Base-by-base conservation (phyloP, 1,140 invertebrate genomes). In the Lordiphosa clarofinis region DNA sequence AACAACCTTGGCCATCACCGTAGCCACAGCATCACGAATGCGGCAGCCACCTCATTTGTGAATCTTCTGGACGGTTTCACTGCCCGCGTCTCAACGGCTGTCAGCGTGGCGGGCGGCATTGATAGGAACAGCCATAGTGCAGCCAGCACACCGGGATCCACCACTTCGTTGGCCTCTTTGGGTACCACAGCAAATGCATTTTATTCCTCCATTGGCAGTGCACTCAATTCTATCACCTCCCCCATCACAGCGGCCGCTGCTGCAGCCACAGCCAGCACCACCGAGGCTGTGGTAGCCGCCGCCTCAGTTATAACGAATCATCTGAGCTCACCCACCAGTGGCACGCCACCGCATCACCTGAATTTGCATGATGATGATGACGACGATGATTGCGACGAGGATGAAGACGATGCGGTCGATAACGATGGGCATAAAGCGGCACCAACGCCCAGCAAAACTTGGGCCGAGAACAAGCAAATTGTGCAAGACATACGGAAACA, bases 401-500 rank as follows among this genome's bases (percentile, higher is more conserved):
- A 81, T 10, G 86, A 88, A 24, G 86, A 88, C 50, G 86, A 86
- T 56, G 64, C 71, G n/a, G 73, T 87, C 2, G 78, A 82, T 31
- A 78, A 84, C 46, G 78, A 84, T 52, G 65, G 86, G 0, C 76
- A 88, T 43, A 70, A 84, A 15, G 73, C 81, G 1, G 86, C 87
- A 7, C 86, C 86, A 0, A 86, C 82, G 6, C 75, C 78, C 5
- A 90, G 89, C 53, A 92, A 91, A 52, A 92, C 93, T 38, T 98
- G 96, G 96, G 91, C 92, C 1, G 95, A 97, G 81, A 91, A 97
- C 2, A 92, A 94, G 65, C 91, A 92, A 40, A 93, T 94, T 12
- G 95, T 97, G 0, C 94, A 94, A 73, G 95, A 96, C 69, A 91
- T 97, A 52, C 90, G 96, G 2, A 92, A 94, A 58, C 93, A 94